Evolutionary conservation across 2,797 vertebrate genomes (phyloP), one percentile per base, ranked within the genome.

Genomic region (Lithobates pipiens): DNA sequence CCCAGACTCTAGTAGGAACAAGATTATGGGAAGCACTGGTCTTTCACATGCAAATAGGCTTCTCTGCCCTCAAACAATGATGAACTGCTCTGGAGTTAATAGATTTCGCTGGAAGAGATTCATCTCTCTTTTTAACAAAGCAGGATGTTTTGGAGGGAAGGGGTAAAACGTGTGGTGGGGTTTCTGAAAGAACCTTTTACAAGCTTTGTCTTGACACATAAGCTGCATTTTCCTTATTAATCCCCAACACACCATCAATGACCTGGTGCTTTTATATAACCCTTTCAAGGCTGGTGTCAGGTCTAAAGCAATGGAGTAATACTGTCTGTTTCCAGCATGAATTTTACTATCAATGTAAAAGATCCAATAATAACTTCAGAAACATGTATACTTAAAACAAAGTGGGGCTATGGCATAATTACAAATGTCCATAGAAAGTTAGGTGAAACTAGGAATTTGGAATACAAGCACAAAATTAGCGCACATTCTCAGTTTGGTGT

Each of bases 41-140:
- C 92, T 91, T 99, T 99, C 96, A 98, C 95, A 99, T 99, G 98
- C 95, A 96, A 99, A 99, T 99, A 79, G 25, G 83, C 90, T 88
- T 91, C 95, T 95, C 96, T 96, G 94, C 81, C 95, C 95, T 94
- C 94, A 96, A 97, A 98, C 97, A 98, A 97, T 95, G 97, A 98
- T 98, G 96, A 98, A 99, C 97, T 99, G 96, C 95, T 96, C 94
- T 94, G 92, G 96, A 99, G 97, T 99, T 98, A 97, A 98, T 99
- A 96, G 97, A 96, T 97, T 87, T 97, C 95, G 94, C 96, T 94
- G 92, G 90, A 92, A 94, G 95, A 97, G 97, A 97, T 96, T 96
- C 95, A 96, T 96, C 95, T 93, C 95, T 94, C 95, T 94, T 94
- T 95, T 95, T 93, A 95, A 93, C 85, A 87, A 92, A 91, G 91